A percentile compares a stretch with the other conserved stretches of the same genome.
phyloP scores from a whole-genome alignment of 2,888 invertebrate genomes.

The Glyphotaelius pellucidus region DNA sequence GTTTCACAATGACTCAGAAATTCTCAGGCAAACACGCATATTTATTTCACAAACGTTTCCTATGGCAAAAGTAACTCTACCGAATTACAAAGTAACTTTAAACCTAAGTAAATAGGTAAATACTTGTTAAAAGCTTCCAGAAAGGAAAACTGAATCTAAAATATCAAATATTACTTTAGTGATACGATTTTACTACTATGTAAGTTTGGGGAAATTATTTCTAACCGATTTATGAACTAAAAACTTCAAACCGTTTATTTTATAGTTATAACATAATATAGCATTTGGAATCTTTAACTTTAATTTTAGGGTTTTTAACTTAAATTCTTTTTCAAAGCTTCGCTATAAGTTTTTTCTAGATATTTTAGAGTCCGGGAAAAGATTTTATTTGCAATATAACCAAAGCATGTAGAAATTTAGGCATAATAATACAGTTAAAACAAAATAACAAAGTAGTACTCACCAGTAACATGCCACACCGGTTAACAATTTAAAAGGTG shows the following conservation, averaged over 20 bases:
- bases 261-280: no score
- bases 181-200: no score
- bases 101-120: neutral
- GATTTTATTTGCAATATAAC: neutral
- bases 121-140: neutral
- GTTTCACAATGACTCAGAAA: conserved; percentile 33
- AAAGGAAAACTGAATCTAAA: neutral
- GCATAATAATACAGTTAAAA: neutral
- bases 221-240: no score
- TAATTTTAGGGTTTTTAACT: no score
- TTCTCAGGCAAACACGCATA: neutral
- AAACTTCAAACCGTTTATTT: no score
- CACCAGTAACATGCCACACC: neutral
- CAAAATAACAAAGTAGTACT: neutral
- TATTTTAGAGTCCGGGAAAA: neutral
- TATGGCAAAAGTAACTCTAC: neutral
- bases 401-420: neutral
- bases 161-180: no score
- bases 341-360: neutral
- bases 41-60: neutral
- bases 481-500: neutral
- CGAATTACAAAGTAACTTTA: neutral
- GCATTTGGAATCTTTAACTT: no score
- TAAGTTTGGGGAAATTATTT: no score
- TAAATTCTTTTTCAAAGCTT: neutral